A percentile compares a stretch with the other conserved stretches of the same genome.
Conservation (phyloP, 2,113 vertebrate species). For the Mellivora capensis region DNA sequence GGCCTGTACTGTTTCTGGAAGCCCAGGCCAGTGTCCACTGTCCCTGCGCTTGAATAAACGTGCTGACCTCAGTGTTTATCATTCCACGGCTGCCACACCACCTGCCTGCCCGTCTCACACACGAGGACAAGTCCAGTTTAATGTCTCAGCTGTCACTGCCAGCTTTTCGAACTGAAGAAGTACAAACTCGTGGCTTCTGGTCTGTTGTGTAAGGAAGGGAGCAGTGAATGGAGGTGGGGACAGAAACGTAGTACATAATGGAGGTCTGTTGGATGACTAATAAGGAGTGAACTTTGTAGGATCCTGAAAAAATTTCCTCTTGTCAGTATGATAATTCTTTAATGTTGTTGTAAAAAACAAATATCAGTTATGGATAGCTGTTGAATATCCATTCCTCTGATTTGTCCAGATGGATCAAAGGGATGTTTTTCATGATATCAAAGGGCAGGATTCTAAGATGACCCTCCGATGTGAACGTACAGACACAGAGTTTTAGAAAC, state of each 20-base stretch:
- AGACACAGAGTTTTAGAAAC: background rate
- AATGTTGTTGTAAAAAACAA: background rate
- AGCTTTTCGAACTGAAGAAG: conserved; percentile 44
- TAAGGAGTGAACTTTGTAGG: background rate
- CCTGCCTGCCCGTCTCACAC: conserved; percentile 4
- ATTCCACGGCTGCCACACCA: background rate
- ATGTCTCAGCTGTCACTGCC: conserved; percentile 22
- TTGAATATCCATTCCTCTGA: background rate
- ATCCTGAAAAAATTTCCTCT: background rate
- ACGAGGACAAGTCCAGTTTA: conserved; percentile 1
- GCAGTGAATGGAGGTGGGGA: background rate
- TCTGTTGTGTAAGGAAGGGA: background rate
- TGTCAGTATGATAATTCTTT: background rate
- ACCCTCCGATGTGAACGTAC: background rate
- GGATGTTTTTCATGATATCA: background rate
- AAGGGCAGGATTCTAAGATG: background rate
- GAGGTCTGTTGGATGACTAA: background rate
- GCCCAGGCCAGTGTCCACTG: conserved; percentile 35
- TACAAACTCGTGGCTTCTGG: background rate
- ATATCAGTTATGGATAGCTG: background rate
- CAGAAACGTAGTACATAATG: background rate
- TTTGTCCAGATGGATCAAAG: background rate
- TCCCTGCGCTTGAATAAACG: conserved; percentile 47
- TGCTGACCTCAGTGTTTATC: conserved; percentile 60
- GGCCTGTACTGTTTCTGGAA: conserved; percentile 49